A percentile compares a stretch with the other conserved stretches of the same genome.
These are phyloP conservation scores for Meghimatium bilineatum DNA, from an alignment of 2,888 invertebrate genomes.

Conservation along the genomic window DNA sequence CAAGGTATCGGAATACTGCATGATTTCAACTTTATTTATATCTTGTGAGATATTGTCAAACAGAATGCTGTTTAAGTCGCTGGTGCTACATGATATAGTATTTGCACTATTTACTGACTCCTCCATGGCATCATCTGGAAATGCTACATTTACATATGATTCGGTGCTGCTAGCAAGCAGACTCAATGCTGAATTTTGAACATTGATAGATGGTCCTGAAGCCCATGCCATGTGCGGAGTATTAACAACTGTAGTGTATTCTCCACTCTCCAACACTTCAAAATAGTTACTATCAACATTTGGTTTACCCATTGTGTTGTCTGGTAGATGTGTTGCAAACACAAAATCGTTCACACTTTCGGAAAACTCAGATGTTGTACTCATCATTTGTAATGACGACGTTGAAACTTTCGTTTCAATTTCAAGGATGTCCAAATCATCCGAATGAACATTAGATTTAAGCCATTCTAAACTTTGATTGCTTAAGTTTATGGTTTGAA, in stretches of 20 bases:
- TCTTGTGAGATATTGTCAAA: conserved; percentile 26
- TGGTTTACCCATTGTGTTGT: conserved; percentile 24
- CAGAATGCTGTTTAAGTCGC: conserved; percentile 35
- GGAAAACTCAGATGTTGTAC: conserved; percentile 30
- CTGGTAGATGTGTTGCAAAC: conserved; percentile 31
- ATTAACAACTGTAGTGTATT: background rate
- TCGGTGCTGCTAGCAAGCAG: background rate
- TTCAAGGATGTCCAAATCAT: conserved; percentile 21
- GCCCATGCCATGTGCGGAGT: conserved; percentile 21
- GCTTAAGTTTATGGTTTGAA: conserved; percentile 19
- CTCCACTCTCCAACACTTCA: conserved; percentile 36
- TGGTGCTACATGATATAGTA: conserved; percentile 16
- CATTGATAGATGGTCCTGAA: background rate
- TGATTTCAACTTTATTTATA: conserved; percentile 33
- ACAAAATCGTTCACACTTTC: conserved; percentile 50
- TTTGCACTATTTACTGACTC: conserved; percentile 11
- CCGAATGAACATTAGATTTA: conserved; percentile 5
- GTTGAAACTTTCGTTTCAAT: conserved; percentile 1
- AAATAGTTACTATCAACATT: conserved; percentile 29
- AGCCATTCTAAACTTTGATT: conserved; percentile 26
- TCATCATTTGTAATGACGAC: background rate
- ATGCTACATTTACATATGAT: conserved; percentile 28
- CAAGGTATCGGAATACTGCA: conserved; percentile 19
- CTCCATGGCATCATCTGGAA: conserved; percentile 19
- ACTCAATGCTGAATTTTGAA: background rate